These are phyloP conservation scores for Semaprochilodus insignis DNA, from an alignment of 2,797 vertebrate species.

Conservation along the genomic window DNA sequence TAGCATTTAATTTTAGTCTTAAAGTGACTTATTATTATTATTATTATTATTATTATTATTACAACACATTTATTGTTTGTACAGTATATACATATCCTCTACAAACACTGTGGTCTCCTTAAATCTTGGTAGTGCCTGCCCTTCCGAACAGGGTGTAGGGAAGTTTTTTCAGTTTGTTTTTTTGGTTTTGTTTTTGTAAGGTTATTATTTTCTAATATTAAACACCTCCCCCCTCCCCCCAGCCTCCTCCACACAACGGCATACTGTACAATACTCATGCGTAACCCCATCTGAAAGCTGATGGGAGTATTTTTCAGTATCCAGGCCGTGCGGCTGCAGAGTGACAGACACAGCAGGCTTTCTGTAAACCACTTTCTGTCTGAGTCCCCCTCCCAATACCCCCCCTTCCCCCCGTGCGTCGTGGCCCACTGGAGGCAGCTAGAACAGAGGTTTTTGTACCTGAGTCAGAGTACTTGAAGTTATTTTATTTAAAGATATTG, in stretches of 20 bases:
- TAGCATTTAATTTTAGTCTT: constrained; percentile 99
- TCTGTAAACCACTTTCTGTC: constrained; percentile 84
- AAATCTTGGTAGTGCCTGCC: constrained; percentile 99
- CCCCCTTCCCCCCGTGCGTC: constrained; percentile 90
- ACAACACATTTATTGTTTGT: constrained; percentile 92
- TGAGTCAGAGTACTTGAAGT: constrained; percentile 99
- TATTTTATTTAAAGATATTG: constrained; percentile 99
- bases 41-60: constrained; percentile 47
- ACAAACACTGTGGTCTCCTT: constrained; percentile 99
- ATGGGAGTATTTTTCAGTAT: constrained; percentile 87
- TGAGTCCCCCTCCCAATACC: constrained; percentile 64
- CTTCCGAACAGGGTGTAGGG: constrained; percentile 99
- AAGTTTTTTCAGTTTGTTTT: constrained; percentile 93
- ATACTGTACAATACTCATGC: constrained; percentile 86
- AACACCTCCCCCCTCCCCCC: constrained; percentile 90
- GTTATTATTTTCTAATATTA: constrained; percentile 87
- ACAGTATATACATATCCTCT: constrained; percentile 98
- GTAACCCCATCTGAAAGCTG: constrained; percentile 84
- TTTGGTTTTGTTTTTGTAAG: constrained; percentile 74
- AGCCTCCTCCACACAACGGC: constrained; percentile 83
- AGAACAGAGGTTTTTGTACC: constrained; percentile 95
- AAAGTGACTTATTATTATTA: constrained; percentile 80
- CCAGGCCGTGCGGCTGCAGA: constrained; percentile 89
- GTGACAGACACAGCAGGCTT: constrained; percentile 86
- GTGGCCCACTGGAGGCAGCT: constrained; percentile 97